Percentiles rank a stretch among this genome's conserved stretches.
These are phyloP conservation scores for Mobula hypostoma DNA, from an alignment of 2,113 vertebrate genomes.

Conservation along the genomic window DNA sequence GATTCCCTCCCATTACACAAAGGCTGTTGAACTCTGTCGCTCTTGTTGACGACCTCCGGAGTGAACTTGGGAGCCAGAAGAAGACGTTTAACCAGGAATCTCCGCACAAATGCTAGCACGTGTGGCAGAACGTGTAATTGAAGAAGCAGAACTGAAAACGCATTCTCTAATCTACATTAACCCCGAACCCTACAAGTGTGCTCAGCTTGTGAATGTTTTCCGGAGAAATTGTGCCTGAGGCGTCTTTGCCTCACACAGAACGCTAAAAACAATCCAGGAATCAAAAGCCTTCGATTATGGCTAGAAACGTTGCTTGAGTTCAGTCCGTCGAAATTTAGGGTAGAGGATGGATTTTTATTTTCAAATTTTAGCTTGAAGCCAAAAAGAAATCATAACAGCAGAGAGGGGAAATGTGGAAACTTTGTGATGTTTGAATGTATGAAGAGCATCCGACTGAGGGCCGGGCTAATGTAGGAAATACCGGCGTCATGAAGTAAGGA, in stretches of 20 bases:
- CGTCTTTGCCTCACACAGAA: slow-evolving; percentile 13
- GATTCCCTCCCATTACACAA: not conserved
- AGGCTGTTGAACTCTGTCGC: not conserved
- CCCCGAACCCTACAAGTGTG: slow-evolving; percentile 27
- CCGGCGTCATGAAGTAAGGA: not conserved
- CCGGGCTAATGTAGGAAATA: not conserved
- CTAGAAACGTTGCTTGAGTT: not conserved
- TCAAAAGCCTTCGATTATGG: not conserved
- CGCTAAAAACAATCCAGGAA: not conserved
- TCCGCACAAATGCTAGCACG: slow-evolving; percentile 29
- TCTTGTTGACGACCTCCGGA: not conserved
- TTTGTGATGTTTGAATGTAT: slow-evolving; percentile 7
- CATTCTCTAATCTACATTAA: slow-evolving; percentile 32
- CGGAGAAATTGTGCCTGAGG: slow-evolving; percentile 29
- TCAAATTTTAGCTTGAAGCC: not conserved
- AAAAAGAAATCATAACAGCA: not conserved
- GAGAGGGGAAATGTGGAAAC: not conserved
- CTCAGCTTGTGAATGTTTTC: slow-evolving; percentile 22
- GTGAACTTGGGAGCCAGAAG: slow-evolving; percentile 14
- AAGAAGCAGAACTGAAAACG: slow-evolving; percentile 35
- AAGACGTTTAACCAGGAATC: slow-evolving; percentile 27
- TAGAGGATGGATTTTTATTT: not conserved
- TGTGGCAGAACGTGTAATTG: slow-evolving; percentile 30
- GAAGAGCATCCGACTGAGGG: not conserved
- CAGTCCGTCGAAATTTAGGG: not conserved